phyloP scores from a whole-genome alignment of 2,113 vertebrate species.

The Strigops habroptila region DNA sequence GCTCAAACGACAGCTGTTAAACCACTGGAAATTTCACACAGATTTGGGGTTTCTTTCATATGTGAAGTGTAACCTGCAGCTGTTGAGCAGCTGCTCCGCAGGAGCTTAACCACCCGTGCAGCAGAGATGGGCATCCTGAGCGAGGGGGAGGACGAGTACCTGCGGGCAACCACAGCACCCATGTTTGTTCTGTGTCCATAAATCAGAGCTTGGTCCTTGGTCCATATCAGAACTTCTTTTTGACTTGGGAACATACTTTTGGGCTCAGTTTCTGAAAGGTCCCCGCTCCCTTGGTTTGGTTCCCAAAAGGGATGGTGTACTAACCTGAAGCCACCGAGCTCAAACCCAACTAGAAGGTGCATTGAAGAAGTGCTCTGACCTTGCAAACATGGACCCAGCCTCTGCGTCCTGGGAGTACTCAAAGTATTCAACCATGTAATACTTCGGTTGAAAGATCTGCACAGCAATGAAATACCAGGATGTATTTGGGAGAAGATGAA shows the following conservation, averaged over 20 bases:
- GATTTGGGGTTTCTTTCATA: constrained; percentile 57
- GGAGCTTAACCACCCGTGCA: constrained; percentile 27
- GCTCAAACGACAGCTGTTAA: constrained; percentile 59
- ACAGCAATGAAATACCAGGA: not conserved
- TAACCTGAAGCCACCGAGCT: not conserved
- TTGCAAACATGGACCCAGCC: not conserved
- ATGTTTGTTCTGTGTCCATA: rapidly evolving
- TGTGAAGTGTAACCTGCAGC: constrained; percentile 26
- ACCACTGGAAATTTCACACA: constrained; percentile 68
- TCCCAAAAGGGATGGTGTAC: not conserved
- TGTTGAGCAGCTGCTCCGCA: constrained; percentile 20
- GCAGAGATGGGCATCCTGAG: not conserved
- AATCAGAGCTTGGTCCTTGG: not conserved
- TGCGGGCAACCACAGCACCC: not conserved
- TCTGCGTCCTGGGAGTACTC: not conserved
- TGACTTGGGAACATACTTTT: rapidly evolving
- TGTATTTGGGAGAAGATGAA: not conserved
- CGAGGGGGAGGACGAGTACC: not conserved
- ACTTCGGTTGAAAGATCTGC: not conserved
- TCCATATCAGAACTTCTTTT: not conserved
- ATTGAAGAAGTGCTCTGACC: rapidly evolving
- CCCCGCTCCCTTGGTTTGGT: not conserved
- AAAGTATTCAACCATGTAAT: rapidly evolving
- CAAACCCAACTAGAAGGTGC: not conserved
- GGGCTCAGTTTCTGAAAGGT: not conserved